These are phyloP conservation scores for Macquaria australasica DNA, from an alignment of 2,113 vertebrate species.

Conservation along the genomic window DNA sequence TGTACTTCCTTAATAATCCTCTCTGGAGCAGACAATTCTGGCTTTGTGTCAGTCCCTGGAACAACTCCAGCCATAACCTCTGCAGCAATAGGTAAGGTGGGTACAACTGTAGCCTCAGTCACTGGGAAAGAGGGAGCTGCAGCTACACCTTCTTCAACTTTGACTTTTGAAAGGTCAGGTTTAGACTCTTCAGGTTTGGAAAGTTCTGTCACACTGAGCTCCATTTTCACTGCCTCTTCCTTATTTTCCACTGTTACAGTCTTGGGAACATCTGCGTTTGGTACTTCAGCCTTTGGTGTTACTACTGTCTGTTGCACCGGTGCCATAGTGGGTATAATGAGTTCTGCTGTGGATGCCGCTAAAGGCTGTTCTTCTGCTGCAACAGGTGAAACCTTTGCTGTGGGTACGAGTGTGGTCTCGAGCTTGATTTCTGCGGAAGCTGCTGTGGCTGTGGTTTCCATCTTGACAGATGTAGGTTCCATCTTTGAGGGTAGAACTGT, in stretches of 20 bases:
- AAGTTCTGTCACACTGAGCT: constrained; percentile 5
- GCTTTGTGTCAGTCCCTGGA: constrained; percentile 30
- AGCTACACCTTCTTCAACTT: constrained; percentile 14
- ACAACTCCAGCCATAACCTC: constrained; percentile 35
- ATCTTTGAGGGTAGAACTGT: constrained; percentile 21
- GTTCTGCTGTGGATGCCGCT: constrained; percentile 17
- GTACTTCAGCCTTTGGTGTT: constrained; percentile 25
- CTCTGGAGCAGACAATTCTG: constrained; percentile 59
- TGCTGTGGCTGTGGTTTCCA: constrained; percentile 8
- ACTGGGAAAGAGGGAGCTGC: constrained; percentile 7
- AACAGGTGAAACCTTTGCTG: constrained; percentile 24
- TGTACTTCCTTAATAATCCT: constrained; percentile 32
- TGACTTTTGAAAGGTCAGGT: constrained; percentile 67
- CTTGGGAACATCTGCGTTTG: constrained; percentile 24
- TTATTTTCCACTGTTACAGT: constrained; percentile 12
- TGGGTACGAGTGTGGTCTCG: not conserved
- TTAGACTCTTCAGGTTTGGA: constrained; percentile 67
- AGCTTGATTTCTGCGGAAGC: constrained; percentile 10
- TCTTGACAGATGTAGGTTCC: constrained; percentile 37
- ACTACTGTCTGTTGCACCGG: constrained; percentile 7
- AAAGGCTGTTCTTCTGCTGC: constrained; percentile 36
- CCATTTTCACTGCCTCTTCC: constrained; percentile 33
- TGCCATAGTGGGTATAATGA: constrained; percentile 19
- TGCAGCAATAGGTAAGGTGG: constrained; percentile 22
- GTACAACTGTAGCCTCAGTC: constrained; percentile 12